phyloP scores from a whole-genome alignment of 1,140 invertebrate genomes.

The Drosophila lowei region DNA sequence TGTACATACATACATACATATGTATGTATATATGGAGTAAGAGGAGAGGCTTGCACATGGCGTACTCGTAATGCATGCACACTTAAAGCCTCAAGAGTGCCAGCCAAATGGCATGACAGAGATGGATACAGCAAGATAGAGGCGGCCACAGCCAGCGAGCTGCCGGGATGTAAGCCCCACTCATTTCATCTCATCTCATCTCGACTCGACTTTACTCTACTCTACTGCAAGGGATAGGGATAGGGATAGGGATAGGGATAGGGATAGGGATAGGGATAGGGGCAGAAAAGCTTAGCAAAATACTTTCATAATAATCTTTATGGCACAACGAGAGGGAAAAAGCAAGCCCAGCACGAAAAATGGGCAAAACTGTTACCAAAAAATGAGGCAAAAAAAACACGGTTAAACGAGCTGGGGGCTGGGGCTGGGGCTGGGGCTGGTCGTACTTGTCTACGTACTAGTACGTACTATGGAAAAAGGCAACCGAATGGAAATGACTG shows the following conservation, averaged over 20 bases:
- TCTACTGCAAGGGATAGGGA: background rate
- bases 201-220: background rate
- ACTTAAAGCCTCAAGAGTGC: conserved; percentile 71
- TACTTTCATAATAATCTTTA: conserved; percentile 80
- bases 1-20: background rate
- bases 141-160: conserved; percentile 5
- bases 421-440: too few relatives aligned
- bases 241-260: background rate
- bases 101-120: conserved; percentile 68
- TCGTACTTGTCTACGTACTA: background rate
- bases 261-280: background rate
- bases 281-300: conserved; percentile 69
- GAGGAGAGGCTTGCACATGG: conserved; percentile 24
- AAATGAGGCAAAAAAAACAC: conserved; percentile 23
- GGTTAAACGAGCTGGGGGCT: conserved; percentile 56
- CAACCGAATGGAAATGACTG: conserved; percentile 31
- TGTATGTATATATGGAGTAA: background rate
- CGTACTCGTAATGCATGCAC: conserved; percentile 64
- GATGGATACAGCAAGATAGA: conserved; percentile 58
- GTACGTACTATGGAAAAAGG: conserved; percentile 6
- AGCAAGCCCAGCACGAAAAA: conserved; percentile 26
- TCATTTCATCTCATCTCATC: conserved; percentile 36
- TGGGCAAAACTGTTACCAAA: conserved; percentile 33
- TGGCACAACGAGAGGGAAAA: conserved; percentile 59
- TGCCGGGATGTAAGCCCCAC: conserved; percentile 9